Base-by-base conservation (phyloP, 2,888 invertebrate genomes). In the Bellardia pandia region DNA sequence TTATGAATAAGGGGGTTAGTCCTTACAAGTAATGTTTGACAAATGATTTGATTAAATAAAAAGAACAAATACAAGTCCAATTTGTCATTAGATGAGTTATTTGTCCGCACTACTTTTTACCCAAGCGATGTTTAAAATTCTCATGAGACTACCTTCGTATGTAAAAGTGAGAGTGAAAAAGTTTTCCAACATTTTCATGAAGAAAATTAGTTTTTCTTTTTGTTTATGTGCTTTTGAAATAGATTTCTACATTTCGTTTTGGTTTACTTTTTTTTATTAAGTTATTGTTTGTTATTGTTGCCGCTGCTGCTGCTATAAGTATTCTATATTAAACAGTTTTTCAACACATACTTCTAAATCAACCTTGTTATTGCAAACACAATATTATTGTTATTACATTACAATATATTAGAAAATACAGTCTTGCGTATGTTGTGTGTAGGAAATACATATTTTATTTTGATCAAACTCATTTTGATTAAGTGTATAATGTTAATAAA, bases 401-500 rank as follows among this genome's bases (percentile, higher is more conserved):
- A 23, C 23, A 23, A 23, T 23, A 23, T 23, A 23, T 23, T 23
- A 1, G 23, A 23, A 23, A 23, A 23, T 23, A 23, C 23, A 23
- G 23, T 23, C 23, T 23, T 23, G 23, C 23, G 23, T 23, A 23
- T 23, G 23, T 23, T 23, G 23, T 3, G n/a, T 30, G 2, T 30
- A 14, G 64, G 37, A 45, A 40, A 58, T 68, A 48, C 16, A 51
- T 75, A 30, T 60, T 53, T 62, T 69, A 33, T 74, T 71, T 76
- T 71, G 71, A 86, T 84, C 33, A 66, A 86, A 80, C 72, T 80
- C 60, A 42, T 58, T 68, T 84, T 86, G 66, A 80, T 80, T 78
- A 78, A 75, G 78, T 84, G 83, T 80, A 62, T 60, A 60, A 68
- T 48, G 40, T 16, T 86, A 76, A 86, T 81, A 86, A 76, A 80